Evolutionary conservation across 2,113 vertebrate species (phyloP).

Genomic region (Hyla sarda): DNA sequence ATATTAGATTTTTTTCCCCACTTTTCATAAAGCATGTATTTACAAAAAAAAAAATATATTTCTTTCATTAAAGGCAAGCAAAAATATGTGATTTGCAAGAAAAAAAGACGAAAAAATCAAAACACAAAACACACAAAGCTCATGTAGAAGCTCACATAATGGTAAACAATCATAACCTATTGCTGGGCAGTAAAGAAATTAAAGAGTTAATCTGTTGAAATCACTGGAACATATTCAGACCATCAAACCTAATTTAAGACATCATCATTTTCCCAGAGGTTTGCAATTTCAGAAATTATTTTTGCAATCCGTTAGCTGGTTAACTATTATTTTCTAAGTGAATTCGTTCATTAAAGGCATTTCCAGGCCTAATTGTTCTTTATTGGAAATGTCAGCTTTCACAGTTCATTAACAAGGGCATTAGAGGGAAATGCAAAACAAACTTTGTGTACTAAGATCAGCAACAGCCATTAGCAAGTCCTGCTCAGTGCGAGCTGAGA

Average conservation of each 20-base stretch:
- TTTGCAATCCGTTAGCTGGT: conserved; percentile 61
- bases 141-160: neutral
- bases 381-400: conserved; percentile 71
- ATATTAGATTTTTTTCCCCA: too few species aligned
- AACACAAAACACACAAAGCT: neutral
- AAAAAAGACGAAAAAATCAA: neutral
- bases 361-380: conserved; percentile 70
- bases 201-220: conserved; percentile 45
- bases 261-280: conserved; percentile 51
- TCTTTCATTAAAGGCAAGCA: too few species aligned
- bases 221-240: conserved; percentile 51
- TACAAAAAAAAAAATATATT: too few species aligned
- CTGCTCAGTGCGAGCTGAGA: conserved; percentile 8
- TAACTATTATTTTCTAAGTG: conserved; percentile 72
- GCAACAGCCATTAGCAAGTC: conserved; percentile 51
- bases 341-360: conserved; percentile 68
- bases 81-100: too few species aligned
- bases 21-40: too few species aligned
- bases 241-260: conserved; percentile 67
- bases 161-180: neutral
- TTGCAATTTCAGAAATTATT: conserved; percentile 62
- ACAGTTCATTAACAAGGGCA: conserved; percentile 68
- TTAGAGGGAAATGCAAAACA: conserved; percentile 46
- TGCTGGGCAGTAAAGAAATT: neutral
- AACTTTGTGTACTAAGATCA: conserved; percentile 48